Evolutionary conservation across 30 jellyfish, hydroid and myxozoan species (phyloP), one percentile per base, ranked within the genome.

Genomic region (Pelagia noctiluca): DNA sequence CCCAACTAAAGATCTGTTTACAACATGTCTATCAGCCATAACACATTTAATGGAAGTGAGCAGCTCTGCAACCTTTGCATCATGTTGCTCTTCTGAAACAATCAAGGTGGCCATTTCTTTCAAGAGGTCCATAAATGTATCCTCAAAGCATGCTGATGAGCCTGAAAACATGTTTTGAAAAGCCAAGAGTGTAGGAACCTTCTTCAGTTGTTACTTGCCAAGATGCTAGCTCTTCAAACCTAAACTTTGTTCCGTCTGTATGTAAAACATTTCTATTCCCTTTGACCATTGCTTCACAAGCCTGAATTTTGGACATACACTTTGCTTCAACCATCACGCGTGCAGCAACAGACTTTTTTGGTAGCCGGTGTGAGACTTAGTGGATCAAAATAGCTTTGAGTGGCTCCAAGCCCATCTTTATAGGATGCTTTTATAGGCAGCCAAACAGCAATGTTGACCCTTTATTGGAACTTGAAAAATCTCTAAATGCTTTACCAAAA

Each of bases 171-270:
- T 75, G 63, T 75, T 50, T 52, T 42, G 82, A 32, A 75, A 12
- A 2, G 74, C 74, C 26, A 21, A 80, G 19, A 10, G 91, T 63
- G 32, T 63, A 80, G 3, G 84, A 18, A 34, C 91, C 91, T 34
- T n/a, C 11, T 0, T 33, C 61, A 0, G 86, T 74, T 0, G 34
- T 52, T 47, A 80, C 83, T 32, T 70, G 83, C 16, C 12, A 70
- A 35, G 34, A 10, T 31, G 34, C 73, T 70, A 0, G 4, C 32
- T 70, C 83, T 28, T 0, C 53, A 31, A 70, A 70, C 28, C 36
- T 70, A 70, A 31, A 70, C 28, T 70, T 70, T 70, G 73, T 70
- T 0, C 74, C 83, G 1, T 70, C 83, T 5, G 18, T 13, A 1
- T 70, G 83, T 16, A 70, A 31, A 18, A 0, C 83, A 42, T 70